Base-by-base conservation (phyloP, 1,140 invertebrate species). In the Lethrus apterus region DNA sequence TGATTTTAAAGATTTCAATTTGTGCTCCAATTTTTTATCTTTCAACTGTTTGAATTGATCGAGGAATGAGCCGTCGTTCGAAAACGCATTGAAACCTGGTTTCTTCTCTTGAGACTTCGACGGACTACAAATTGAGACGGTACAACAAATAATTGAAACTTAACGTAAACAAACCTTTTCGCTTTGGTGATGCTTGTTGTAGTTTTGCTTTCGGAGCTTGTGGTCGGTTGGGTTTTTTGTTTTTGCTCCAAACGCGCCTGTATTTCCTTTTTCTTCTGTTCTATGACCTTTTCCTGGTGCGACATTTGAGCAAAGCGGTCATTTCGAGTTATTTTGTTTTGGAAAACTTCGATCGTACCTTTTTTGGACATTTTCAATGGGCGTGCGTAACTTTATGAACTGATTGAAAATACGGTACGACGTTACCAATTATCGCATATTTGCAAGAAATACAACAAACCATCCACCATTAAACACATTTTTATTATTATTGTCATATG, bases 41-140 rank as follows among this genome's bases (percentile, higher is more conserved):
- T 77, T 71, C 48, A 86, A 72, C 61, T 80, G 81, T 55, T 80
- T 84, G 59, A 85, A 89, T 44, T 86, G 82, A 60, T 83, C 83
- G 53, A 89, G 67, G 60, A 89, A 89, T 55, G 79, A 84, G 4
- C 86, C 86, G 70, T 89, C 86, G 70, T 88, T 88, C 14, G 78
- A 79, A 65, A 88, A 89, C 36, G 80, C 69, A 65, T 84, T 84
- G 29, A 77, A 59, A 33, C 31, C 42, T 31, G 54, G 46, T 43
- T 56, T 55, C 24, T 51, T 55, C 21, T 33, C 36, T 41, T 34
- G 11, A 7, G 20, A 21, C 19, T 35, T 53, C 23, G 11, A 10
- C 11, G 31, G 29, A 24, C 51, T 48, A 31, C 4, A 36, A 33
- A 44, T 18, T 49, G 38, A 31, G 14, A 17, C 43, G 26, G 29